Percentiles rank a stretch among this genome's conserved stretches.
phyloP scores from a whole-genome alignment of 2,797 vertebrate species.

The Gymnothorax reevesii region DNA sequence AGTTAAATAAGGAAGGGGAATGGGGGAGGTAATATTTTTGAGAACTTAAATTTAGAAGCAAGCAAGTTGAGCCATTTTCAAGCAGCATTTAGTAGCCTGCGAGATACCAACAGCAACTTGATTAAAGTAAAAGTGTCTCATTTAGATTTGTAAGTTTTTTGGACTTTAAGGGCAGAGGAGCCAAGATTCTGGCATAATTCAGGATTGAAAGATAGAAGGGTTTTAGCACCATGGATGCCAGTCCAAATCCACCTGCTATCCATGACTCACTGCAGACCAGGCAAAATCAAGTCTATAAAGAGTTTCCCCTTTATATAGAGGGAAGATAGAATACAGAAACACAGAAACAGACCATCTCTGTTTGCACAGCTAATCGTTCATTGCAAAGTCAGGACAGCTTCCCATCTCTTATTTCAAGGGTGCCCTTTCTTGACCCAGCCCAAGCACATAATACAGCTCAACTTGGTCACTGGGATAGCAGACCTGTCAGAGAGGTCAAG shows the following conservation, averaged over 20 bases:
- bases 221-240: not conserved
- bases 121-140: not conserved
- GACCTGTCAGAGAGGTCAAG: not conserved
- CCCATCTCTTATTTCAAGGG: not conserved
- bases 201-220: not conserved
- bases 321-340: not conserved
- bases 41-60: not conserved
- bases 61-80: not conserved
- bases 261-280: not conserved
- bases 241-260: not conserved
- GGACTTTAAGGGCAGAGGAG: not conserved
- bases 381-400: not conserved
- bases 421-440: not conserved
- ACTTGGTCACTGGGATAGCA: not conserved
- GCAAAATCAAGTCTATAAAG: not conserved
- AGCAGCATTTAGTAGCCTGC: not conserved
- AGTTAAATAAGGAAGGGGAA: not conserved
- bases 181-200: not conserved
- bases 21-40: not conserved
- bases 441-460: not conserved
- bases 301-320: not conserved
- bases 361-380: too few species aligned
- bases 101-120: not conserved
- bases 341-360: not conserved
- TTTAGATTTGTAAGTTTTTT: not conserved